These are phyloP conservation scores for Halocaridina rubra DNA, from an alignment of 2,888 invertebrate species.

Conservation along the genomic window DNA sequence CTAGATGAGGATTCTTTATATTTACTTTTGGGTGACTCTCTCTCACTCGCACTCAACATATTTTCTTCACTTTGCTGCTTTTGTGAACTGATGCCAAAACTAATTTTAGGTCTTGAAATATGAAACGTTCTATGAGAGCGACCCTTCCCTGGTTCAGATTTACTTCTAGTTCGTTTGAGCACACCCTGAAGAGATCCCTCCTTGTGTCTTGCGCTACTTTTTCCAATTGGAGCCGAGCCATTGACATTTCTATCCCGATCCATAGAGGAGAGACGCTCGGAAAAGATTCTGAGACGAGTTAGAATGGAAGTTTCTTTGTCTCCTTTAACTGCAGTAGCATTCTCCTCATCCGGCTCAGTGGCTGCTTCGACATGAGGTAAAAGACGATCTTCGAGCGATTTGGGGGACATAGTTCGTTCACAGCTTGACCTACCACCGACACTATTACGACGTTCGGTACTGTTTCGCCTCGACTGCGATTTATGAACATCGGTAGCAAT, in stretches of 20 bases:
- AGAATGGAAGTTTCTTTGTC: conserved; percentile 52
- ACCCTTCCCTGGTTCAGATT: conserved; percentile 35
- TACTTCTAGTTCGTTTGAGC: conserved; percentile 51
- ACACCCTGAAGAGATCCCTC: conserved; percentile 42
- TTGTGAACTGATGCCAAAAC: conserved; percentile 46
- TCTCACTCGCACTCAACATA: conserved; percentile 31
- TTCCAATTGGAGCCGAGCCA: conserved; percentile 35
- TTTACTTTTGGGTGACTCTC: conserved; percentile 2
- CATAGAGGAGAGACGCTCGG: conserved; percentile 43
- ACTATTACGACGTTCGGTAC: conserved; percentile 51
- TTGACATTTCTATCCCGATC: conserved; percentile 42
- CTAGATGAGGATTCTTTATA: not conserved
- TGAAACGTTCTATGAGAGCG: conserved; percentile 46
- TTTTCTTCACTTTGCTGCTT: conserved; percentile 44
- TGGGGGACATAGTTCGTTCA: conserved; percentile 54
- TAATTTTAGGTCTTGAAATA: conserved; percentile 48
- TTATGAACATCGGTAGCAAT: conserved; percentile 73
- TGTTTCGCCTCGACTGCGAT: conserved; percentile 47
- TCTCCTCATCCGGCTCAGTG: conserved; percentile 36
- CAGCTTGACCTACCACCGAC: conserved; percentile 43
- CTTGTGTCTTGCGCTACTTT: conserved; percentile 36
- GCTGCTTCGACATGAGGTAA: conserved; percentile 43
- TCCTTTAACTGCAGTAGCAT: conserved; percentile 5
- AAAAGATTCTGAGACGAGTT: conserved; percentile 43
- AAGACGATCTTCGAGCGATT: conserved; percentile 46